Percentiles rank a stretch among this genome's conserved stretches.
Evolutionary conservation across 2,113 vertebrate species (phyloP).

Genomic region (Chroicocephalus ridibundus): DNA sequence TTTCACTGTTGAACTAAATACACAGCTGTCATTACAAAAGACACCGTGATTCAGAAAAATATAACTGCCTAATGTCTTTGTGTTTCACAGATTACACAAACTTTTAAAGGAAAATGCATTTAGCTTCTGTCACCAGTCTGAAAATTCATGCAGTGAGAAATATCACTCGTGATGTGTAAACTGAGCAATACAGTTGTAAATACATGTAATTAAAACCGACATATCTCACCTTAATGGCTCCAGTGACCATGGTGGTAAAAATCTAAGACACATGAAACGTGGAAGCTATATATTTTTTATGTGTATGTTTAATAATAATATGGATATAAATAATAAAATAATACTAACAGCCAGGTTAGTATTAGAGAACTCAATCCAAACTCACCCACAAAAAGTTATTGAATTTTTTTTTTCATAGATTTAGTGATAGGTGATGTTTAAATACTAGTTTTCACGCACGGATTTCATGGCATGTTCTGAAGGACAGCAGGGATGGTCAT

Average conservation of each 20-base stretch:
- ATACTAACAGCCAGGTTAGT: neutral
- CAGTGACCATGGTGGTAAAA: neutral
- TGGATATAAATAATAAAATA: neutral
- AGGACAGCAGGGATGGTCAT: rapidly evolving
- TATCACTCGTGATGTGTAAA: neutral
- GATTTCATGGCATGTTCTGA: neutral
- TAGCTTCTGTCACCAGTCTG: neutral
- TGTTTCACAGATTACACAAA: constrained; percentile 19
- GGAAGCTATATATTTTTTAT: neutral
- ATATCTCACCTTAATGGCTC: neutral
- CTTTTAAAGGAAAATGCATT: constrained; percentile 7
- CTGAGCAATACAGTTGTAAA: neutral
- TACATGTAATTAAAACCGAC: neutral
- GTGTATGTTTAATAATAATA: neutral
- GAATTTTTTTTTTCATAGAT: neutral
- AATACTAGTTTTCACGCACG: neutral
- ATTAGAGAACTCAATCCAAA: neutral
- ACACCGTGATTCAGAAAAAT: neutral
- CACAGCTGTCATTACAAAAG: constrained; percentile 24
- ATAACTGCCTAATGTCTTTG: neutral
- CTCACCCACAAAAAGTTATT: neutral
- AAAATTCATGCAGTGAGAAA: constrained; percentile 18
- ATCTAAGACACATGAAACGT: neutral
- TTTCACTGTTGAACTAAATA: constrained; percentile 42
- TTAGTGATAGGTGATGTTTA: neutral